Conservation (phyloP, 1,140 invertebrate genomes). For the Rhyzopertha dominica region DNA sequence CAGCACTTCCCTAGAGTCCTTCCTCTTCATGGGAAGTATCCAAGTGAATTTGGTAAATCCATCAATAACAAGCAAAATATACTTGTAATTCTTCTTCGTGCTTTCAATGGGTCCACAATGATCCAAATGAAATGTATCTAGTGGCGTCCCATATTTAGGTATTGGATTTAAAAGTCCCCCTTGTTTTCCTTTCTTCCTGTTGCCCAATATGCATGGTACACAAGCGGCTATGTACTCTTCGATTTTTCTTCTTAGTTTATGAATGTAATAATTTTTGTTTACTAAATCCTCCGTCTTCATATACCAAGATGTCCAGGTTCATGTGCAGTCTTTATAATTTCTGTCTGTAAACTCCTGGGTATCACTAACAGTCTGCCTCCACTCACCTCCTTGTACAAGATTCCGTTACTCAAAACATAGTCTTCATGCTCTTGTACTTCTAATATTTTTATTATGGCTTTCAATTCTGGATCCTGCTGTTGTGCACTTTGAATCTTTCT, state of each 20-base stretch:
- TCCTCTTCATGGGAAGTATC: constrained; percentile 40
- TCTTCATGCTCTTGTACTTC: constrained; percentile 22
- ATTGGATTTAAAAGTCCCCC: constrained; percentile 35
- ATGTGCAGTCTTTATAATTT: constrained; percentile 25
- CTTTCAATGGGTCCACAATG: constrained; percentile 42
- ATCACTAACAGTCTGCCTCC: constrained; percentile 22
- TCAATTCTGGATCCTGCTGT: constrained; percentile 22
- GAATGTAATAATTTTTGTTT: constrained; percentile 41
- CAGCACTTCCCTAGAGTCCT: constrained; percentile 28
- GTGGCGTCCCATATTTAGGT: constrained; percentile 24
- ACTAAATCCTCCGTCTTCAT: constrained; percentile 43
- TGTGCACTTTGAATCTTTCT: constrained; percentile 18
- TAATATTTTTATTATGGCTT: constrained; percentile 25
- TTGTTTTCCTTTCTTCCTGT: constrained; percentile 43
- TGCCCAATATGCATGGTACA: constrained; percentile 40
- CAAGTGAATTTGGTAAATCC: constrained; percentile 45
- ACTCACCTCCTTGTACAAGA: constrained; percentile 22
- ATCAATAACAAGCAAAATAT: constrained; percentile 43
- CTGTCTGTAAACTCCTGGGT: constrained; percentile 20
- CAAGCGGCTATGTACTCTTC: constrained; percentile 37
- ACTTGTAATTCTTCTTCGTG: constrained; percentile 43
- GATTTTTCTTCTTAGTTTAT: constrained; percentile 37
- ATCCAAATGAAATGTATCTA: constrained; percentile 38
- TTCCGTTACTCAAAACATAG: constrained; percentile 23
- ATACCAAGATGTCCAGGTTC: constrained; percentile 25